Base-by-base conservation (phyloP, 2,113 vertebrate genomes). In the Aegithalos caudatus region DNA sequence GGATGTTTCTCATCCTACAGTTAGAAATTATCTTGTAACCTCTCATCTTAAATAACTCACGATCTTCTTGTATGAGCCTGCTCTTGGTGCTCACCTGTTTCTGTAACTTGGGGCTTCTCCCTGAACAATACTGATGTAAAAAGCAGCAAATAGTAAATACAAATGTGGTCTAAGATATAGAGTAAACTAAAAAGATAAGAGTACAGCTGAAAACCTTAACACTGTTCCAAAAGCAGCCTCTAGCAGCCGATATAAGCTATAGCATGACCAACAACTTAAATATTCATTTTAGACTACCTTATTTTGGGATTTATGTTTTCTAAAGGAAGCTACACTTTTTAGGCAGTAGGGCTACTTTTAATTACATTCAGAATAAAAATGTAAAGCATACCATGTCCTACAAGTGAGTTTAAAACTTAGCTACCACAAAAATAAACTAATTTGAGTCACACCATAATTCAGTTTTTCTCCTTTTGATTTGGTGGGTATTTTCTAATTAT, bases 151-250 rank as follows among this genome's bases (percentile, higher is more conserved):
- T 7, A 2, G 11, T 18, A 42, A 56, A 83, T 15, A 28, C 9
- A 12, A 11, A 28, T 0, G 2, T 0, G 2, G 24, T 60, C 42
- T 78, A 16, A 35, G 13, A 47, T 2, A 74, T 0, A 7, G 16
- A 69, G 33, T 44, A 61, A 82, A 78, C 62, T 15, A 65, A 73
- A 84, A 65, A 24, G 9, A 42, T 0, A 47, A 47, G 31, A 70
- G 58, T 18, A 48, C 21, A 86, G 12, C 21, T 70, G 29, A 74
- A 91, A 78, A 57, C 8, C 2, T 25, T 33, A 61, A 66, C 15
- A 16, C 13, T 66, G n/a, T 66, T 77, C 48, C 38, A 61, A 90
- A 61, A 38, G 33, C 20, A 92, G 37, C 18, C 25, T 54, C 42
- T 51, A 61, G 62, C 86, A 62, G 54, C 22, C 79, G 67, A 1